phyloP scores from a whole-genome alignment of 2,888 invertebrate genomes.

The Andrena dorsata region DNA sequence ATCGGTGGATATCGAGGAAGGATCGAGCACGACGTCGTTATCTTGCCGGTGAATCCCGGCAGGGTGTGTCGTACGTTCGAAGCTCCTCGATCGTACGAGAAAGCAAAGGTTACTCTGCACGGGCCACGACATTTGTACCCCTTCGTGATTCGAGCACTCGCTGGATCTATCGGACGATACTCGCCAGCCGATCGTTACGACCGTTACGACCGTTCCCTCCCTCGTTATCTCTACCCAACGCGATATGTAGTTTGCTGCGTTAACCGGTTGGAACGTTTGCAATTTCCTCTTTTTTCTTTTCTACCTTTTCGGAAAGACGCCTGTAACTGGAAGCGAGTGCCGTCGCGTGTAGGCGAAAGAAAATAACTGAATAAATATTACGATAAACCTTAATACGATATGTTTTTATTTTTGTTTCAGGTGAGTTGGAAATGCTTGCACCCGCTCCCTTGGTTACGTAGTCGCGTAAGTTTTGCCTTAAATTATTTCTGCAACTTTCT shows the following conservation, averaged over 20 bases:
- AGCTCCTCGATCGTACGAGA: constrained; percentile 13
- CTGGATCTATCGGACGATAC: constrained; percentile 13
- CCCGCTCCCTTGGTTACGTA: neutral
- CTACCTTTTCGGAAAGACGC: neutral
- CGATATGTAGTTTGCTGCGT: constrained; percentile 3
- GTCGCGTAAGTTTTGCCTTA: constrained; percentile 12
- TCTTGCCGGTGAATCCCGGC: constrained; percentile 42
- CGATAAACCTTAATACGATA: too few species aligned
- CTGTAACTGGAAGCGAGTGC: too few species aligned
- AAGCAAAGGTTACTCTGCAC: constrained; percentile 22
- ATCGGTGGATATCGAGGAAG: constrained; percentile 50
- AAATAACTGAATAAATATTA: too few species aligned
- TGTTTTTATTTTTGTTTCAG: constrained; percentile 12
- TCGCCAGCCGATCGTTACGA: constrained; percentile 18
- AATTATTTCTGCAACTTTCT: neutral
- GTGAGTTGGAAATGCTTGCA: constrained; percentile 3
- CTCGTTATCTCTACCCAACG: constrained; percentile 4
- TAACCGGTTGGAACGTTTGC: constrained; percentile 2
- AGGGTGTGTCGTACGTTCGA: constrained; percentile 50
- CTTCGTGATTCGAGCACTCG: constrained; percentile 18
- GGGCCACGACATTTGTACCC: constrained; percentile 30
- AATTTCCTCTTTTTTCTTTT: neutral
- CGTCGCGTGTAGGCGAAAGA: too few species aligned
- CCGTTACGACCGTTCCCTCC: constrained; percentile 13
- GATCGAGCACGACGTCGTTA: constrained; percentile 54